Percentiles rank a stretch among this genome's conserved stretches.
These are phyloP conservation scores for Myotis daubentonii DNA, from an alignment of 2,797 vertebrate species.

Conservation along the genomic window DNA sequence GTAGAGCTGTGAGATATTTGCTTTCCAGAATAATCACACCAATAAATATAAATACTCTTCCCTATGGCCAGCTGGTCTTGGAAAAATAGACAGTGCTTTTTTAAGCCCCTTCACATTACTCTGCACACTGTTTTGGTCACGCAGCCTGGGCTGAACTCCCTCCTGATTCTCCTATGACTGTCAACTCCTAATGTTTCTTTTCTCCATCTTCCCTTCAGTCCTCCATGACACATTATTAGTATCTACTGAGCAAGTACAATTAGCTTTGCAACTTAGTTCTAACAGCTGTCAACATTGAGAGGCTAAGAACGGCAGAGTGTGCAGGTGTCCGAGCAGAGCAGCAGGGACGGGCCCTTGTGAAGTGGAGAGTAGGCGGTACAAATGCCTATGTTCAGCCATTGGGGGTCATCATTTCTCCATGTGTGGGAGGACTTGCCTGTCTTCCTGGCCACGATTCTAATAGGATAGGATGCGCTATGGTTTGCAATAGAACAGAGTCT, in stretches of 20 bases:
- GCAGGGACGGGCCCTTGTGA: neutral
- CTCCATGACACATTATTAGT: neutral
- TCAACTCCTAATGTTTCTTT: neutral
- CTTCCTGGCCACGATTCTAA: slow-evolving; percentile 1
- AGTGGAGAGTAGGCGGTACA: neutral
- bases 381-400: slow-evolving; percentile 69
- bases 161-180: neutral
- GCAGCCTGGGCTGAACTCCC: neutral
- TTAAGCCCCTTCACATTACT: neutral
- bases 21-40: slow-evolving; percentile 29
- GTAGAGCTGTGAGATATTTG: neutral
- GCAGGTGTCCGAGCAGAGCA: neutral
- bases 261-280: neutral
- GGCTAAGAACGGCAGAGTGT: neutral
- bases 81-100: slow-evolving; percentile 12
- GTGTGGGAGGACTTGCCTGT: neutral
- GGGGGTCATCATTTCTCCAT: slow-evolving; percentile 83
- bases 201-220: neutral
- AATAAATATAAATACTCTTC: slow-evolving; percentile 4
- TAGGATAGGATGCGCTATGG: neutral
- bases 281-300: neutral
- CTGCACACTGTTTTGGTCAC: neutral
- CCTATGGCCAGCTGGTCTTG: neutral
- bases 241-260: neutral
- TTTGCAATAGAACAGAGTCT: slow-evolving; percentile 14